A percentile compares a stretch with the other conserved stretches of the same genome.
Evolutionary conservation across 1,140 invertebrate species (phyloP).

Genomic region (Frieseomelitta varia): DNA sequence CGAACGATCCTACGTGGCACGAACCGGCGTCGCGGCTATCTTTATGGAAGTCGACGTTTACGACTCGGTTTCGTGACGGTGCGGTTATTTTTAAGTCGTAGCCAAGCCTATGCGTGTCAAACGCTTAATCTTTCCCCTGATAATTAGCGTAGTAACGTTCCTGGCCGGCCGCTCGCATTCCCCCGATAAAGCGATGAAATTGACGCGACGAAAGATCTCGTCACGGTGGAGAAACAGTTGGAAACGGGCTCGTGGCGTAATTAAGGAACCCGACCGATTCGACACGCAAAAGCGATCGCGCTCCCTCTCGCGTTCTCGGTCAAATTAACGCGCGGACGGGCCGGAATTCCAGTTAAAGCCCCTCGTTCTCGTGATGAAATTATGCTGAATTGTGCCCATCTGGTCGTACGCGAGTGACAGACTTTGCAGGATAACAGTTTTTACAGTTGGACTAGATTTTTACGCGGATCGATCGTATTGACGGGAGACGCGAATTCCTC

Average conservation of each 20-base stretch:
- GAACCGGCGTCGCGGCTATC: not conserved
- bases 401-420: too few species aligned
- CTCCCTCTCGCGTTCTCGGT: not conserved
- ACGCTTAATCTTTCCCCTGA: constrained; percentile 28
- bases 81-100: constrained; percentile 5
- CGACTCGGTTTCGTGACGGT: not conserved
- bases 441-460: not conserved
- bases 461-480: not conserved
- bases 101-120: not conserved
- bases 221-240: not conserved
- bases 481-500: not conserved
- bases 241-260: not conserved
- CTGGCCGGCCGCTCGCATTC: not conserved
- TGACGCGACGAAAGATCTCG: constrained; percentile 22
- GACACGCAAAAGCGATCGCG: not conserved
- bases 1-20: too few species aligned
- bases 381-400: not conserved
- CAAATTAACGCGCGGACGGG: not conserved
- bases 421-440: too few species aligned
- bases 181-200: not conserved
- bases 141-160: constrained; percentile 13
- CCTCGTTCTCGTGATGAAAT: not conserved
- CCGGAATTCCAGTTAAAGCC: not conserved
- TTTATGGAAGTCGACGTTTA: constrained; percentile 13
- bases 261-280: not conserved